Evolutionary conservation across 2,113 vertebrate genomes (phyloP), one percentile per base, ranked within the genome.

Genomic region (Zapus hudsonius): DNA sequence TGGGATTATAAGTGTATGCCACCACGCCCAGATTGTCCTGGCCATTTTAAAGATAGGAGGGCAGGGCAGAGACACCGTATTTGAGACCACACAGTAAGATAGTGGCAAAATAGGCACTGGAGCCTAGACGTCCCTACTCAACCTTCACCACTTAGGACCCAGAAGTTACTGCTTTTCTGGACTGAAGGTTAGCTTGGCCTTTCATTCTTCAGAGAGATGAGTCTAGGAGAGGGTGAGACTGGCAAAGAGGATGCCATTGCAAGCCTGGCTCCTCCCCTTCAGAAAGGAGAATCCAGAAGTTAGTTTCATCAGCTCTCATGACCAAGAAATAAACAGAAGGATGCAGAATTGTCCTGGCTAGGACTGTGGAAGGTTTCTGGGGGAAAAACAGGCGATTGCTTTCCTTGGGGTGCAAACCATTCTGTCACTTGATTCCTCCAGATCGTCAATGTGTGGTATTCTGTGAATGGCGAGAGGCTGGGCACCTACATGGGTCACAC

Each of bases 401-500:
- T n/a, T 74, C 70, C 33, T 52, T 79, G n/a, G 31, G 12, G 7
- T 73, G 7, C 82, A 19, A 93, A 23, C 72, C 16, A 19, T 61
- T 20, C 31, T 94, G 74, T 87, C 47, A 16, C 87, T 94, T 95
- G 72, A 57, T 5, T 16, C 81, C 19, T 69, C 2, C 75, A 99
- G 99, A 98, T 99, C 0, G 94, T 98, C 80, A 99, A 99, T 0
- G 99, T 98, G 4, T 99, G 99, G 99, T 99, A 99, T 84, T 99
- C 99, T 0, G 99, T 99, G 84, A 99, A 99, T 0, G 99, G 99
- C 0, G 99, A 99, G 96, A 96, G 99, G 80, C 98, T 99, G 0
- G 99, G 99, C 6, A 99, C 99, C 13, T 99, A 99, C 97, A 99
- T 98, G 3, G 99, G 99, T 47, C 99, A 99, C 96, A 99, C 99